Evolutionary conservation across 2,888 invertebrate species (phyloP).

Genomic region (Dasysyrphus albostriatus): DNA sequence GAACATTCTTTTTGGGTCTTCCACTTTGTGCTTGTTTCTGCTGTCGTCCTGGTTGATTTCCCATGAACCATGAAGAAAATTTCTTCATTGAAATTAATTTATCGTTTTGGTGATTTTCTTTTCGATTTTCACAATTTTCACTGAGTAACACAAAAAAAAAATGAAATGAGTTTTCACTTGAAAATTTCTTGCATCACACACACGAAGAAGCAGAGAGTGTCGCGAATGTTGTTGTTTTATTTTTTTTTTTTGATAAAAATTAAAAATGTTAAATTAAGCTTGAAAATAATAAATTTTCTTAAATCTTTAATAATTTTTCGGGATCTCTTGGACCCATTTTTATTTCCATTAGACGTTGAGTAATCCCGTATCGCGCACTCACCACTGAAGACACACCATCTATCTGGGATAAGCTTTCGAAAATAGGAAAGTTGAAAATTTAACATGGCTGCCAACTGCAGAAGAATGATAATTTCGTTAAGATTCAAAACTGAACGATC

Average conservation of each 20-base stretch:
- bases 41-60: conserved; percentile 87
- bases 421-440: conserved; percentile 56
- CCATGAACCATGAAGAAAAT: conserved; percentile 84
- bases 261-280: not conserved
- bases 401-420: conserved; percentile 71
- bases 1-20: conserved; percentile 90
- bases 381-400: conserved; percentile 58
- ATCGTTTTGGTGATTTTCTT: conserved; percentile 27
- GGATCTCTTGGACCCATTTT: conserved; percentile 79
- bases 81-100: conserved; percentile 58
- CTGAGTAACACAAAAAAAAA: conserved; percentile 23
- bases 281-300: conserved; percentile 21
- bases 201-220: conserved; percentile 29
- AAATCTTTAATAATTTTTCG: conserved; percentile 75
- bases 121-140: conserved; percentile 37
- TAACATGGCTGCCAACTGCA: conserved; percentile 52
- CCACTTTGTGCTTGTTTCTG: conserved; percentile 84
- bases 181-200: conserved; percentile 66
- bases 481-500: conserved; percentile 45
- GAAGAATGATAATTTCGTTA: conserved; percentile 46
- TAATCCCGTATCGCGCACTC: conserved; percentile 79
- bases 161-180: conserved; percentile 33
- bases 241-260: not conserved
- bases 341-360: conserved; percentile 79
- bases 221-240: not conserved